Conservation (phyloP, 2,797 vertebrate genomes). For the Liasis olivaceus region DNA sequence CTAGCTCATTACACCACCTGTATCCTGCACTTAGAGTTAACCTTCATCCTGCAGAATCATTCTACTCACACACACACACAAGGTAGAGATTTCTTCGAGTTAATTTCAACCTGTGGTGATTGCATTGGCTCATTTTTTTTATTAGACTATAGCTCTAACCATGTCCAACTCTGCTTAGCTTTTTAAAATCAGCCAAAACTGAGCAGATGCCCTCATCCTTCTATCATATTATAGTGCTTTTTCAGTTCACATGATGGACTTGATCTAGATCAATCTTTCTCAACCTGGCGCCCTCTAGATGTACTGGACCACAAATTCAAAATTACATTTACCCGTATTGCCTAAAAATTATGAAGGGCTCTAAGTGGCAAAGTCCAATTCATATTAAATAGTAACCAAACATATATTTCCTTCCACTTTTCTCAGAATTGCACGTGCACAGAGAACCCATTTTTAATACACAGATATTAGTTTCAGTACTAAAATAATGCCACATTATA, state of each 20-base stretch:
- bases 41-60: slow-evolving; percentile 6
- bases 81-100: slow-evolving; percentile 12
- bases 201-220: not conserved
- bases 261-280: not conserved
- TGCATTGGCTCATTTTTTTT: not conserved
- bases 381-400: not conserved
- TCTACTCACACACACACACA: not conserved
- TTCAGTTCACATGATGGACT: not conserved
- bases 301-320: not conserved
- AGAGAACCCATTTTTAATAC: not conserved
- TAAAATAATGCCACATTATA: not conserved
- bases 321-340: not conserved
- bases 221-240: not conserved
- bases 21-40: not conserved
- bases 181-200: not conserved
- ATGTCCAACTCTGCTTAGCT: not conserved
- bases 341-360: not conserved
- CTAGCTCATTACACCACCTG: not conserved
- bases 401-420: not conserved
- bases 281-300: not conserved
- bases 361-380: not conserved
- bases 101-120: not conserved
- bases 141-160: not conserved
- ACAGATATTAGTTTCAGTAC: not conserved
- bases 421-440: not conserved